Evolutionary conservation across 64 coral and sea anemone genomes (phyloP), one percentile per base, ranked within the genome.

Genomic region (Platygyra sinensis): DNA sequence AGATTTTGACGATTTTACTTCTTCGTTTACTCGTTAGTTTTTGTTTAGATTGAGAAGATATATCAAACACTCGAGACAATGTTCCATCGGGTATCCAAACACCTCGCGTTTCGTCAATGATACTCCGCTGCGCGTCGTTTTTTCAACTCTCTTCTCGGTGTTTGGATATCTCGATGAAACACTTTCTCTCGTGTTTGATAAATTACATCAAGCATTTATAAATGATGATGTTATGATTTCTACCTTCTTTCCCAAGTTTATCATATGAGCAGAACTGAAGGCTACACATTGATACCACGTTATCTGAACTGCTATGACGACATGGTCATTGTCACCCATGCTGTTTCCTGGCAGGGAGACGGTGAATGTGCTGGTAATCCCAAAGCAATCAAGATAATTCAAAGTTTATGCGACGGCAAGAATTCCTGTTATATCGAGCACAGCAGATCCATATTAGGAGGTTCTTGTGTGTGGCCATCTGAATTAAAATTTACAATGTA

Each of bases 281-380:
- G 20, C 14, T 60, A 24, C 27, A 12, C 18, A 62, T 24, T 84
- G 50, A 20, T 27, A 15, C 89, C 89, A 57, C 54, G 24, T 63
- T 75, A 91, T 60, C 59, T 91, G n/a, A 24, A 18, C 14, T 91
- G 89, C 55, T 91, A 86, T 73, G 80, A 91, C 32, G 76, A 91
- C 33, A 91, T 91, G 89, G 80, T 86, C 1, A 86, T 91, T 18
- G 80, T 91, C 4, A 52, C 79, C 20, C 80, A 91, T 36, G 39
- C 64, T 8, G 77, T 78, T 22, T 42, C 9, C 4, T 91, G 89
- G 89, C 5, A 67, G 0, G 10, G 25, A 10, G 8, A 8, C 25
- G 19, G 20, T 7, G 25, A 67, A 9, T 67, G 64, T 25, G 9
- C 20, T 67, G 9, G 24, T n/a, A 20, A 24, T 67, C 10, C 9